Evolutionary conservation across 2,888 invertebrate genomes (phyloP), one percentile per base, ranked within the genome.

Genomic region (Dasypogon diadema): DNA sequence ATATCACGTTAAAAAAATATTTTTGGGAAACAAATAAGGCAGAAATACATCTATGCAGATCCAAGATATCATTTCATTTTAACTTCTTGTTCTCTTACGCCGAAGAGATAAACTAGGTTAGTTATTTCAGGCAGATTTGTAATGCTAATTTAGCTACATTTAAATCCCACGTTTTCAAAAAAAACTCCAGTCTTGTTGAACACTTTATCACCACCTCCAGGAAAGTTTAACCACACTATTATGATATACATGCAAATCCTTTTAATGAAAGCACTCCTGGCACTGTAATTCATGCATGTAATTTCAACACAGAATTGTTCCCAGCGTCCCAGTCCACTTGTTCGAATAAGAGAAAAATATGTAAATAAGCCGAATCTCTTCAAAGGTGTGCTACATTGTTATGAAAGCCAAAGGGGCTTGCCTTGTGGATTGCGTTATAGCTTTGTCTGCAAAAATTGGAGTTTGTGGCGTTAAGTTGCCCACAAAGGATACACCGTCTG

Each of bases 361-460:
- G 42, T n/a, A 42, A 42, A 42, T 42, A 42, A 12, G 6, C 42
- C n/a, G n/a, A 60, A 37, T 60, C 37, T 37, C 60, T 37, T 34
- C 60, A 18, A 21, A 37, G 60, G 37, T 37, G 60, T 37, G 34
- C 21, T 37, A 37, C 60, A 60, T 60, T 60, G 60, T 60, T 60
- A 60, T 60, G 60, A 37, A 37, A 60, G 37, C 5, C 37, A n/a
- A n/a, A n/a, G n/a, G n/a, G n/a, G n/a, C n/a, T n/a, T n/a, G n/a
- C n/a, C n/a, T n/a, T n/a, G n/a, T n/a, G 60, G 60, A 37, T 37
- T 16, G 37, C 30, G 26, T 26, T 60, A 37, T 18, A 18, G 60
- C 60, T 60, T 60, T 60, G 60, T 60, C 37, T 60, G 60, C 60
- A 60, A 21, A 60, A 60, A 60, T 60, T 60, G 60, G 34, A 60